Evolutionary conservation across 2,888 invertebrate genomes (phyloP), one percentile per base, ranked within the genome.

Genomic region (Liopterus haemorrhoidalis): DNA sequence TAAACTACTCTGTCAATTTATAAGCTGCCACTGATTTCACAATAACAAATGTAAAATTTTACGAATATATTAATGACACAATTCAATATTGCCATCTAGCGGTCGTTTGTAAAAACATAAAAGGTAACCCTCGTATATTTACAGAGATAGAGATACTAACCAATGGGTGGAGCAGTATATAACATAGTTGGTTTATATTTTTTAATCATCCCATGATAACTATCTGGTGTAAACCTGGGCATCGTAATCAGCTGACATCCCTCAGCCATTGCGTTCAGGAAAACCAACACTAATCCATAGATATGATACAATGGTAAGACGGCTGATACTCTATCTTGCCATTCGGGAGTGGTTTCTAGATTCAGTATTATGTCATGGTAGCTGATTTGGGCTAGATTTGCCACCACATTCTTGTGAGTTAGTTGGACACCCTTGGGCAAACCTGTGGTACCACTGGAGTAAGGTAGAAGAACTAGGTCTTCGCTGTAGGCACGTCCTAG

Each of bases 381-480:
- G 37, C 16, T 59, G 49, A 14, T 55, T 54, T 68, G 71, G 9
- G 57, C 60, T 4, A 72, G 64, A 54, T 80, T 78, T 0, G 75
- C 63, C 15, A 76, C 54, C 1, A 80, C 50, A 63, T 78, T 78
- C 20, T 58, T 66, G 62, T 82, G 78, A 0, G 79, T 74, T 1
- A 85, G 68, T 55, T 77, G 72, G 0, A 86, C 85, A 2, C 84
- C 85, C 69, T 87, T 87, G 0, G 86, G 82, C 37, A 83, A 50
- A 0, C 92, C 91, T 0, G 90, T 91, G 0, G 91, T 92, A 1
- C 87, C 87, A 62, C 89, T 89, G 2, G 89, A 90, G 64, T 85
- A 91, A 1, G 88, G 89, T 57, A 91, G 68, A 22, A 85, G 66
- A 0, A 77, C 77, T 4, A 81, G 62, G 53, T 85, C 84, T 9